These are phyloP conservation scores for Anodontia alba DNA, from an alignment of 2,888 invertebrate genomes.

Conservation along the genomic window DNA sequence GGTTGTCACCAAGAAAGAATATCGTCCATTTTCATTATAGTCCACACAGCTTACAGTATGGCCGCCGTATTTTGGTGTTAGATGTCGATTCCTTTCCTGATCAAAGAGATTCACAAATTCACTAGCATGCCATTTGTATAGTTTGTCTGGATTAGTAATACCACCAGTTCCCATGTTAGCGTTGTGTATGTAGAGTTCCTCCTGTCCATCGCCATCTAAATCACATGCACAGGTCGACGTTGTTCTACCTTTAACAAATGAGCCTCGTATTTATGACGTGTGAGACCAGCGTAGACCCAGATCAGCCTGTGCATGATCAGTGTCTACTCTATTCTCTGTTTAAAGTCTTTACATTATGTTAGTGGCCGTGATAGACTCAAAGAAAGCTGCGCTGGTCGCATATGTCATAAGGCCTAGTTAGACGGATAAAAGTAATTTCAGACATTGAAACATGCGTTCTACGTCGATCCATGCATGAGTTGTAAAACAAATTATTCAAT, in stretches of 20 bases:
- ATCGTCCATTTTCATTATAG: constrained; percentile 74
- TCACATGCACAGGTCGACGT: constrained; percentile 77
- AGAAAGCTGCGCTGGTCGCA: no score
- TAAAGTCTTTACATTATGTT: no score
- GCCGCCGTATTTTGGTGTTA: constrained; percentile 69
- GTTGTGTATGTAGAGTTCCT: constrained; percentile 81
- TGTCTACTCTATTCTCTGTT: no score
- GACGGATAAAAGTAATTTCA: no score
- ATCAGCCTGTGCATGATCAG: no score
- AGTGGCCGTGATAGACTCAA: no score
- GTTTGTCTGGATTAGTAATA: constrained; percentile 63
- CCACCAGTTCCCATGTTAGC: constrained; percentile 71
- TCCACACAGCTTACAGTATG: constrained; percentile 80
- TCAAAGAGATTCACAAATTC: constrained; percentile 74
- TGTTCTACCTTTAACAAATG: constrained; percentile 39
- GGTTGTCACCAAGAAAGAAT: constrained; percentile 75
- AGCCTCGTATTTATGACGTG: no score
- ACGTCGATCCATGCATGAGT: no score
- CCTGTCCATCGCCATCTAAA: constrained; percentile 80
- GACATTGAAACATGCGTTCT: no score
- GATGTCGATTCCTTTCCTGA: constrained; percentile 61
- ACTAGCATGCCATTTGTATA: constrained; percentile 73
- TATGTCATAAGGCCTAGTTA: no score
- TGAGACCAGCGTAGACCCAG: no score
- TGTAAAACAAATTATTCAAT: no score